phyloP scores from a whole-genome alignment of 2,113 vertebrate genomes.

The Azemiops feae region DNA sequence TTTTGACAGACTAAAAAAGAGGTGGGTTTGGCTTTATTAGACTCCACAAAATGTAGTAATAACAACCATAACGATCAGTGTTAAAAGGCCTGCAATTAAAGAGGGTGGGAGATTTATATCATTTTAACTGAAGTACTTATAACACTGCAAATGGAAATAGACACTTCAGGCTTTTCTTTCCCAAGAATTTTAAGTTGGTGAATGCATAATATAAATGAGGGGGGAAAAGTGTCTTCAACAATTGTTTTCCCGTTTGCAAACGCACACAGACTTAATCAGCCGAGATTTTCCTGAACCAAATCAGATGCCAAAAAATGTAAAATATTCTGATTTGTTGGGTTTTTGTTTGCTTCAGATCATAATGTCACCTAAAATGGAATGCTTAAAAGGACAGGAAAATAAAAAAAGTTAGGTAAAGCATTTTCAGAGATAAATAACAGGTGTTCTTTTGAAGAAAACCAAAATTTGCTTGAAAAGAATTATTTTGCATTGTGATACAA shows the following conservation, averaged over 20 bases:
- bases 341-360: not conserved
- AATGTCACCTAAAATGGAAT: not conserved
- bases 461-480: not conserved
- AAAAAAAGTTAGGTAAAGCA: not conserved
- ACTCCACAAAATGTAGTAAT: not conserved
- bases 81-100: not conserved
- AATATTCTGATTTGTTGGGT: not conserved
- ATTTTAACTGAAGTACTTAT: not conserved
- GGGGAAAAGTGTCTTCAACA: not conserved
- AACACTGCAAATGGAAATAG: not conserved
- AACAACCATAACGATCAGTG: not conserved
- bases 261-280: not conserved
- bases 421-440: not conserved
- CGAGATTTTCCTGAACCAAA: not conserved
- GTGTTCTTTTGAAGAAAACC: not conserved
- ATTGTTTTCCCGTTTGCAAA: not conserved
- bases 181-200: not conserved
- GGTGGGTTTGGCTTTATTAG: not conserved
- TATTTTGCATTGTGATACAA: not conserved
- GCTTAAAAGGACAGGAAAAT: not conserved
- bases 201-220: not conserved
- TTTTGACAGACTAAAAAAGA: not conserved
- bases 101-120: not conserved
- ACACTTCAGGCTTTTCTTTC: not conserved
- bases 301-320: not conserved